phyloP scores from a whole-genome alignment of 1,140 invertebrate genomes.

The Ooceraea biroi region DNA sequence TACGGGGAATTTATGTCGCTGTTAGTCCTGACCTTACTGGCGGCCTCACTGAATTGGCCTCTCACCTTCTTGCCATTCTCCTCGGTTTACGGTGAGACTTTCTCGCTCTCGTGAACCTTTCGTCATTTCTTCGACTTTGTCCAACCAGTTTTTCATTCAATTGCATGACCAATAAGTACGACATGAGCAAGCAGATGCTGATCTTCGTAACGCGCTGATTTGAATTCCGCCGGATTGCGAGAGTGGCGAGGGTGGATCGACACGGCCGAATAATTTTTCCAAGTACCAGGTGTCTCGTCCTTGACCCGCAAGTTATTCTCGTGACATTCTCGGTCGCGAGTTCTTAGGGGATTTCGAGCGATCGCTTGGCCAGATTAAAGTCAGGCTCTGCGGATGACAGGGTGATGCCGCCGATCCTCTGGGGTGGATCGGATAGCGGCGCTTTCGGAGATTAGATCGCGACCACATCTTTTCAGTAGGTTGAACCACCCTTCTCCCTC shows the following conservation, averaged over 20 bases:
- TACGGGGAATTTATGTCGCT: constrained; percentile 61
- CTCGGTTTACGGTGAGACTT: constrained; percentile 38
- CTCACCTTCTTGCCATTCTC: too few species aligned
- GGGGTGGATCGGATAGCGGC: constrained; percentile 67
- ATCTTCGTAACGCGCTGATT: neutral
- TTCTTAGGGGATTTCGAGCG: constrained; percentile 23
- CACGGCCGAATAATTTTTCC: neutral
- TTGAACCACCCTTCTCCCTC: constrained; percentile 29
- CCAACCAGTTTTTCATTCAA: too few species aligned
- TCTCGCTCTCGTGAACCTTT: constrained; percentile 3
- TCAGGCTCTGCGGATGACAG: constrained; percentile 63
- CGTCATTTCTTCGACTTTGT: constrained; percentile 16
- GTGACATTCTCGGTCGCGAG: neutral
- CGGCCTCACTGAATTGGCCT: constrained; percentile 26
- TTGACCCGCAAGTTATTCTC: constrained; percentile 9
- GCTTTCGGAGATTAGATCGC: constrained; percentile 54
- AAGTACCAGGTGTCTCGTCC: too few species aligned
- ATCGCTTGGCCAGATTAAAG: constrained; percentile 61
- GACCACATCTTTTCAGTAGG: constrained; percentile 49
- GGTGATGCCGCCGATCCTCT: constrained; percentile 63
- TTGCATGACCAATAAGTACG: too few species aligned
- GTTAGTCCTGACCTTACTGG: constrained; percentile 44
- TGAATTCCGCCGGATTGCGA: neutral
- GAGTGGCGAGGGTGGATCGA: neutral
- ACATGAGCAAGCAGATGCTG: neutral